These are phyloP conservation scores for Heliopora coerulea DNA, from an alignment of 92 coral and sea anemone species.

Conservation along the genomic window DNA sequence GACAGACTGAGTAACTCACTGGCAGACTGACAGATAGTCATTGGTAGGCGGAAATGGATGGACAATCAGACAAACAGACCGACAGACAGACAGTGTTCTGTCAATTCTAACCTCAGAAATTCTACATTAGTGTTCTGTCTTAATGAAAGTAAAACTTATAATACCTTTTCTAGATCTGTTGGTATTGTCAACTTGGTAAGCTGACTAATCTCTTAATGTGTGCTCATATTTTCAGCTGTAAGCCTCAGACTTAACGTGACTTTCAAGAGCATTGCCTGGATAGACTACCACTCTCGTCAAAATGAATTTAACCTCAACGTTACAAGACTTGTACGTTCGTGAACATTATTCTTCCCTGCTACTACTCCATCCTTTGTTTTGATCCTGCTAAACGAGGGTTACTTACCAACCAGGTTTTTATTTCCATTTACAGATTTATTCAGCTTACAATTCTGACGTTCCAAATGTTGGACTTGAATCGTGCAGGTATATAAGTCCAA, in stretches of 20 bases:
- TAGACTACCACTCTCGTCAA: neutral
- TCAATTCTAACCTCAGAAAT: neutral
- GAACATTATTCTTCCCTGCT: too few relatives aligned
- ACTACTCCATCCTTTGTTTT: neutral
- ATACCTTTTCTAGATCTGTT: neutral
- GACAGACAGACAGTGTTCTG: neutral
- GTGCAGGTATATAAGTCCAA: neutral
- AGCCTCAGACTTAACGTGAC: neutral
- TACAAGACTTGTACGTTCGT: neutral
- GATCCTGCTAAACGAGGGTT: neutral
- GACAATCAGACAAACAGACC: neutral
- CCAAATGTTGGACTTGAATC: neutral
- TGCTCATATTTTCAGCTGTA: constrained; percentile 1
- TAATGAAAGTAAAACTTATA: too few relatives aligned
- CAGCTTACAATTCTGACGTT: neutral
- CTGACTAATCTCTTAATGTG: neutral
- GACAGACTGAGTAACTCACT: too few relatives aligned
- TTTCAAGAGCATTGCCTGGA: neutral
- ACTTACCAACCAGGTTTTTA: neutral
- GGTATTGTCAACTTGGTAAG: neutral
- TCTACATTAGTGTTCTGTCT: too few relatives aligned
- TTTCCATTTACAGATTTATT: constrained; percentile 1
- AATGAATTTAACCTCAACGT: neutral
- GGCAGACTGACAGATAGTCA: too few relatives aligned
- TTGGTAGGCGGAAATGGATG: too few relatives aligned